These are phyloP conservation scores for Drosophila tsacasi DNA, from an alignment of 1,140 invertebrate species.

Conservation along the genomic window DNA sequence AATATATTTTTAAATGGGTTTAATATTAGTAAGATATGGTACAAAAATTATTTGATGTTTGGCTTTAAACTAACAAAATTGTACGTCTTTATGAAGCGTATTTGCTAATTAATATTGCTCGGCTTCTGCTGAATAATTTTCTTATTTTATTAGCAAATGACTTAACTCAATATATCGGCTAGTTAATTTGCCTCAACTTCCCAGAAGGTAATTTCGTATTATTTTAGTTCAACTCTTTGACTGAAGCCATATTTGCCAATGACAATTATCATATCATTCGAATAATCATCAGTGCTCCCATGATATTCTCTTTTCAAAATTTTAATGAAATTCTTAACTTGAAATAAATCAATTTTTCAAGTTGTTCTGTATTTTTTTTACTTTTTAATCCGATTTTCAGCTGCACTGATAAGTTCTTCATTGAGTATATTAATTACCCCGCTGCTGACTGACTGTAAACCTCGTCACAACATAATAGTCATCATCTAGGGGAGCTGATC, in stretches of 20 bases:
- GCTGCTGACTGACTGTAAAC: not conserved
- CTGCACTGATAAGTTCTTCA: not conserved
- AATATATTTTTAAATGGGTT: too few species aligned
- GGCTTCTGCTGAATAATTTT: not conserved
- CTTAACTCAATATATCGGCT: not conserved
- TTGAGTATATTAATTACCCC: not conserved
- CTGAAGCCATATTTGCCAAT: not conserved
- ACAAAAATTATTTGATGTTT: too few species aligned
- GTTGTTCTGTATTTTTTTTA: not conserved
- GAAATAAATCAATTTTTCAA: too few species aligned
- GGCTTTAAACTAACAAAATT: too few species aligned
- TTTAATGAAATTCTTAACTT: too few species aligned
- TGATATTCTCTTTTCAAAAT: too few species aligned
- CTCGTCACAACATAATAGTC: not conserved
- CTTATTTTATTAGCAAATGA: not conserved
- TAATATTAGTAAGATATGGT: not conserved
- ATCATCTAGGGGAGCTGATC: constrained; percentile 11
- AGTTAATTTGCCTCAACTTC: not conserved
- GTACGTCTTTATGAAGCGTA: too few species aligned
- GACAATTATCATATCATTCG: not conserved
- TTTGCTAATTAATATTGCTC: too few species aligned
- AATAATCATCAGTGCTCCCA: not conserved
- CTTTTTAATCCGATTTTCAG: not conserved
- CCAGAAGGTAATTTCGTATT: not conserved
- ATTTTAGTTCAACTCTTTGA: not conserved